A percentile compares a stretch with the other conserved stretches of the same genome.
Evolutionary conservation across 2,113 vertebrate species (phyloP).

Genomic region (Lipophrys pholis): DNA sequence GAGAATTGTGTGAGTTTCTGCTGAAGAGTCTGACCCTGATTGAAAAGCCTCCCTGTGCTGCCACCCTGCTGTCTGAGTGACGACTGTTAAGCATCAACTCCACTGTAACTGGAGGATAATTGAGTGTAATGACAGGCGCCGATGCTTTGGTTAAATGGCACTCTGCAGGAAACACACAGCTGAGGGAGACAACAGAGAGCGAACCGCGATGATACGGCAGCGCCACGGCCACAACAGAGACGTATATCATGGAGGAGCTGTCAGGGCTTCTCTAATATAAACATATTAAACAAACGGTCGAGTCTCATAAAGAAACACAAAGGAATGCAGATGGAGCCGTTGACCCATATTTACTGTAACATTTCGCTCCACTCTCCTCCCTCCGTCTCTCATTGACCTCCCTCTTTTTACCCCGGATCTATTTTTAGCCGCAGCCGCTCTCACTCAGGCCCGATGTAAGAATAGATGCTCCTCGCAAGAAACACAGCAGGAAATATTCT

Average conservation of each 20-base stretch:
- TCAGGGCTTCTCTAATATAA: too few relatives aligned
- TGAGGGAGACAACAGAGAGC: constrained; percentile 12
- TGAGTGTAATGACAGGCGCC: constrained; percentile 13
- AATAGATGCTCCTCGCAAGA: constrained; percentile 56
- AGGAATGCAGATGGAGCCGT: constrained; percentile 20
- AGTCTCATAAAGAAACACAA: too few relatives aligned
- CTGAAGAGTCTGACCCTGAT: background rate
- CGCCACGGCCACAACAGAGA: background rate
- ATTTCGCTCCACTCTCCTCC: constrained; percentile 40
- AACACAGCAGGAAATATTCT: constrained; percentile 45
- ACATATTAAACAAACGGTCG: too few relatives aligned
- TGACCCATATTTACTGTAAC: constrained; percentile 82
- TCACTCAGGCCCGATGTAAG: constrained; percentile 54
- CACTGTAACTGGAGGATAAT: constrained; percentile 41
- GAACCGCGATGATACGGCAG: background rate
- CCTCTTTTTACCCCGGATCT: constrained; percentile 73
- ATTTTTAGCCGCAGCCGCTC: constrained; percentile 76
- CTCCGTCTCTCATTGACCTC: constrained; percentile 69
- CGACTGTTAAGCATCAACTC: constrained; percentile 31
- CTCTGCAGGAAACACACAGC: constrained; percentile 30
- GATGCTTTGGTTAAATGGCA: constrained; percentile 38
- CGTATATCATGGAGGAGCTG: too few relatives aligned
- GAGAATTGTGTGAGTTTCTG: too few relatives aligned
- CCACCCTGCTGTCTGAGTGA: constrained; percentile 44
- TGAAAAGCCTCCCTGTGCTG: constrained; percentile 3